Evolutionary conservation across 2,797 vertebrate genomes (phyloP), one percentile per base, ranked within the genome.

Genomic region (Coracias cyanogaster): DNA sequence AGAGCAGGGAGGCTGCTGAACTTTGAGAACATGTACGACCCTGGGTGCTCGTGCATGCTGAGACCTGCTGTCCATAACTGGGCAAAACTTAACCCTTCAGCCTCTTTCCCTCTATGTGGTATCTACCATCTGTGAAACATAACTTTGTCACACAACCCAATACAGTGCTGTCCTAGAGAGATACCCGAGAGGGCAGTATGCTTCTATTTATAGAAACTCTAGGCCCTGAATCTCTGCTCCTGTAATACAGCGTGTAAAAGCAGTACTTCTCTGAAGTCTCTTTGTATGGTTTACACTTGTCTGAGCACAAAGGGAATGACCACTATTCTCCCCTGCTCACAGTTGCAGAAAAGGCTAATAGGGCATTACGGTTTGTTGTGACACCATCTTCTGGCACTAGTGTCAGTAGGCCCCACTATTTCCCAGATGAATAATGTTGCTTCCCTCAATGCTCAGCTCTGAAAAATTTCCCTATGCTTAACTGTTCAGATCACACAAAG

Each of bases 11-110:
- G 25, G 52, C 24, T 87, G 45, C 49, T 65, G 51, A 54, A 60
- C 45, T 39, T 17, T 1, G 0, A 20, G 33, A 17, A 45, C 62
- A 29, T 21, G n/a, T 29, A 33, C 45, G 33, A 43, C 22, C 14
- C 16, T 33, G 19, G 10, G 12, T 0, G 0, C 25, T 61, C n/a
- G 25, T 33, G 29, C 35, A 57, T 1, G 1, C 22, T 64, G 62
- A 22, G 28, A 49, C 16, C 7, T 1, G 0, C 22, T 31, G 29
- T 33, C 20, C 60, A 54, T 28, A 78, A 72, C 3, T 31, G 25
- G 39, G 28, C 33, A 92, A 69, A 86, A 77, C 12, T 9, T 26
- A 52, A 69, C 12, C 12, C 39, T 39, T 67, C 33, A 20, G 21
- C 22, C 13, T 19, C 16, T 37, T 92, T 65, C n/a, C 31, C 21